Percentiles rank a stretch among this genome's conserved stretches.
phyloP scores from a whole-genome alignment of 2,113 vertebrate genomes.

The Talpa occidentalis region DNA sequence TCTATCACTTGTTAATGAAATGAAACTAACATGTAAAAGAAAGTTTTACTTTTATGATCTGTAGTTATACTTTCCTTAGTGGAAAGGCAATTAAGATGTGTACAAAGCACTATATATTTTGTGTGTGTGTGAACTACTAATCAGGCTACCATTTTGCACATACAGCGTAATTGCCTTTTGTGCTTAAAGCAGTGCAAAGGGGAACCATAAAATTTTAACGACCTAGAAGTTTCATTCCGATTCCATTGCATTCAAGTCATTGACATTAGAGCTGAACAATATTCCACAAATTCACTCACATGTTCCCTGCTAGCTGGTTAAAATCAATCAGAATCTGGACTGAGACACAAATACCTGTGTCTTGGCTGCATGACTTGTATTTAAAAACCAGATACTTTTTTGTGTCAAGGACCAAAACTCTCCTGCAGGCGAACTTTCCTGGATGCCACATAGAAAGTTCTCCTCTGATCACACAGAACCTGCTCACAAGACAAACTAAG shows the following conservation, averaged over 20 bases:
- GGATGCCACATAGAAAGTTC: not conserved
- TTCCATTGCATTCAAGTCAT: not conserved
- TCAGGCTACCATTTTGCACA: conserved; percentile 2
- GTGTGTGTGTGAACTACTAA: conserved; percentile 17
- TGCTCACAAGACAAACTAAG: not conserved
- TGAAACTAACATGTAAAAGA: not conserved
- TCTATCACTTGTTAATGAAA: conserved; percentile 7
- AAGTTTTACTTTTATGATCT: not conserved
- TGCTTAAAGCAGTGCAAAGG: conserved; percentile 31
- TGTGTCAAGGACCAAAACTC: not conserved
- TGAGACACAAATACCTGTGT: not conserved
- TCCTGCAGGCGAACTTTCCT: not conserved
- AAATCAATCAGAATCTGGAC: not conserved
- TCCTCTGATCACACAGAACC: not conserved
- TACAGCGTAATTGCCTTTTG: conserved; percentile 40
- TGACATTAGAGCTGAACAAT: not conserved
- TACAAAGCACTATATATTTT: not conserved
- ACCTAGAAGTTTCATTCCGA: not conserved
- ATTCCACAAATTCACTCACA: not conserved
- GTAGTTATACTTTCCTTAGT: not conserved
- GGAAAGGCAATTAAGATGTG: conserved; percentile 55
- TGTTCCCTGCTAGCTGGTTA: not conserved
- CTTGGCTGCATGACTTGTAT: not conserved
- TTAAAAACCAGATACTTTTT: conserved; percentile 1
- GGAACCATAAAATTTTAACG: conserved; percentile 15